Conservation (phyloP, 1,140 invertebrate species). For the Panonychus citri region DNA sequence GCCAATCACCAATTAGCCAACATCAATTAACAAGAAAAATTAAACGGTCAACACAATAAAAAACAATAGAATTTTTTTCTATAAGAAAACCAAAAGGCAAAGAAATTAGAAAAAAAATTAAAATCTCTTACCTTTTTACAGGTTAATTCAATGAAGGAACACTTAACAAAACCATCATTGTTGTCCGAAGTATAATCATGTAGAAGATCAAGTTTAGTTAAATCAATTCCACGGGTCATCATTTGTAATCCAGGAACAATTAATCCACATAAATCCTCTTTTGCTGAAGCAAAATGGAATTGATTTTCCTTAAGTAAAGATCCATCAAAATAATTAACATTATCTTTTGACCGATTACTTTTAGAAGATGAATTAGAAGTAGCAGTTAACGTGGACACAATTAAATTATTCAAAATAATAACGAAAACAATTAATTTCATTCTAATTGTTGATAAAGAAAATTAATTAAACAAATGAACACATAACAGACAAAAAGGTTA, state of each 20-base stretch:
- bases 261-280: neutral
- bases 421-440: too few species aligned
- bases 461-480: too few species aligned
- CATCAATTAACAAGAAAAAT: too few species aligned
- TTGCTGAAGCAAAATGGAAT: neutral
- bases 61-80: too few species aligned
- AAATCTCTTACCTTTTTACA: neutral
- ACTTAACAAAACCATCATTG: neutral
- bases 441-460: too few species aligned
- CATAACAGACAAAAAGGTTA: too few species aligned
- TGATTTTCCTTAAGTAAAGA: neutral
- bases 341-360: neutral
- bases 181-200: neutral
- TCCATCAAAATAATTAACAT: neutral
- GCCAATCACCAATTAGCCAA: too few species aligned
- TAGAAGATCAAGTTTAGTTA: neutral
- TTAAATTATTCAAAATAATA: neutral
- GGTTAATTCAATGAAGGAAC: neutral
- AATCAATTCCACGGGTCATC: neutral
- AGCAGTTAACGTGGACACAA: neutral
- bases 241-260: neutral
- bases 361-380: neutral
- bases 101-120: too few species aligned
- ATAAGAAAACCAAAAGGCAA: too few species aligned
- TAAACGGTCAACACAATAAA: too few species aligned